These are phyloP conservation scores for Bombus terrestris DNA, from an alignment of 1,140 invertebrate genomes.

Conservation along the genomic window DNA sequence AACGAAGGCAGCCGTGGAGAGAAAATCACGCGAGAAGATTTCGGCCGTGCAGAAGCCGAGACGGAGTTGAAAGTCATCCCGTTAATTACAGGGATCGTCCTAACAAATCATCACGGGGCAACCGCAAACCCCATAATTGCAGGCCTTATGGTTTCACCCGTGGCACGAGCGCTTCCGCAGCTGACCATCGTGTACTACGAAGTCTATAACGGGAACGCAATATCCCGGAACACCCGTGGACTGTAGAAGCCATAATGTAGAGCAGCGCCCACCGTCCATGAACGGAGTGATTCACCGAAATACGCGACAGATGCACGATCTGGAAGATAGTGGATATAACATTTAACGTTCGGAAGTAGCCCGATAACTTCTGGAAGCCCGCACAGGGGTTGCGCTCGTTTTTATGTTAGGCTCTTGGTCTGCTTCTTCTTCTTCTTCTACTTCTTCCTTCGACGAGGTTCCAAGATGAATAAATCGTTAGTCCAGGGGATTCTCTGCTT, in stretches of 20 bases:
- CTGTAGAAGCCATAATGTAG: constrained; percentile 77
- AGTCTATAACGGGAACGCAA: constrained; percentile 71
- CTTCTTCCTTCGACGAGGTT: background rate
- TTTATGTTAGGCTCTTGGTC: constrained; percentile 30
- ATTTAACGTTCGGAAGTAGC: constrained; percentile 69
- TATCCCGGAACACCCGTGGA: constrained; percentile 78
- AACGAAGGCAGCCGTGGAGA: background rate
- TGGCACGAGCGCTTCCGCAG: constrained; percentile 70
- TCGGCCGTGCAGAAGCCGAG: constrained; percentile 17
- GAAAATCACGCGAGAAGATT: constrained; percentile 64
- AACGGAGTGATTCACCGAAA: constrained; percentile 80
- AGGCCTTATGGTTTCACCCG: constrained; percentile 72
- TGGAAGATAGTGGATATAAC: constrained; percentile 75
- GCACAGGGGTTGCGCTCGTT: constrained; percentile 36
- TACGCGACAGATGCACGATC: constrained; percentile 80
- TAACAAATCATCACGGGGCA: constrained; percentile 74
- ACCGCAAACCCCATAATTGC: constrained; percentile 72
- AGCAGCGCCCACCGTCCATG: constrained; percentile 67
- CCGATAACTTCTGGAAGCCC: constrained; percentile 69
- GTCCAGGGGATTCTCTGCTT: too few species aligned
- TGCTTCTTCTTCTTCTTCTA: constrained; percentile 22
- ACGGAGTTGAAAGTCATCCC: constrained; percentile 64
- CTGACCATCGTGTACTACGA: constrained; percentile 68
- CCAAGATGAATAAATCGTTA: too few species aligned
- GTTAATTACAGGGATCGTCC: constrained; percentile 60